Evolutionary conservation across 2,797 vertebrate genomes (phyloP).

Genomic region (Ispidina picta): DNA sequence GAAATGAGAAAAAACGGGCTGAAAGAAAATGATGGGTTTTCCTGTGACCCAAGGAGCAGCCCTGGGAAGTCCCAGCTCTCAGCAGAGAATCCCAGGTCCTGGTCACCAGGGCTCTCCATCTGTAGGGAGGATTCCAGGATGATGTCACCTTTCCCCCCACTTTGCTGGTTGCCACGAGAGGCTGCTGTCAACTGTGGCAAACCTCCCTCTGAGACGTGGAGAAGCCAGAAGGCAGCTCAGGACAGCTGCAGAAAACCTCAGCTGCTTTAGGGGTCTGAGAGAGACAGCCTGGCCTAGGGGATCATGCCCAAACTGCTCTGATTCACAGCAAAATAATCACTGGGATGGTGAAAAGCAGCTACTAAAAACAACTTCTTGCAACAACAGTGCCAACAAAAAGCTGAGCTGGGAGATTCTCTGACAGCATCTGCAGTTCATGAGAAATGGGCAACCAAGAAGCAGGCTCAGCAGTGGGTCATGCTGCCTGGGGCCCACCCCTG

Average conservation of each 20-base stretch:
- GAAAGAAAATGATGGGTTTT: neutral
- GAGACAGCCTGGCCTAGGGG: neutral
- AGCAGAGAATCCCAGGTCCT: neutral
- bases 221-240: neutral
- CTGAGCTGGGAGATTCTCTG: neutral
- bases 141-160: neutral
- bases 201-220: accelerated
- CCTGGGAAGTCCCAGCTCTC: neutral
- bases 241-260: neutral
- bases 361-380: neutral
- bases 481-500: neutral
- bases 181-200: neutral
- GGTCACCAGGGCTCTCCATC: neutral
- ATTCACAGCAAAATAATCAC: neutral
- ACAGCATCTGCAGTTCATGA: neutral
- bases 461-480: neutral
- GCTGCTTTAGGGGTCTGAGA: neutral
- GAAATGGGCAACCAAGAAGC: neutral
- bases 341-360: neutral
- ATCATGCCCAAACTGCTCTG: neutral
- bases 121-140: neutral
- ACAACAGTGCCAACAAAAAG: neutral
- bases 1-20: neutral
- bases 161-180: neutral
- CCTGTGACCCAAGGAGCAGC: neutral